Evolutionary conservation across 2,113 vertebrate species (phyloP), one percentile per base, ranked within the genome.

Genomic region (Campylorhamphus procurvoides): DNA sequence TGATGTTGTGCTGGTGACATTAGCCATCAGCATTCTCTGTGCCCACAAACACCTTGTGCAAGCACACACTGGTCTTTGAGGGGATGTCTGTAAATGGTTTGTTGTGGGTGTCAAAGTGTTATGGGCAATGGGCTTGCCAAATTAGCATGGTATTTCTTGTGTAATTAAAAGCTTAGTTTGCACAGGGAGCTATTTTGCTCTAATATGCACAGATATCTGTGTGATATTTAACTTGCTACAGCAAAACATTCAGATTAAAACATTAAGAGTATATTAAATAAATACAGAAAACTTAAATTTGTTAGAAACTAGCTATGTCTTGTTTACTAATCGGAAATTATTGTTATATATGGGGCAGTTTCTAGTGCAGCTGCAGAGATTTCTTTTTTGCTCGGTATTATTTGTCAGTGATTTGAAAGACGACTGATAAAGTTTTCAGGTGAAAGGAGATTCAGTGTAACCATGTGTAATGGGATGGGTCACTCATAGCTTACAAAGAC

Each of bases 401-500:
- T 64, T 94, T 83, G 24, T 46, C 60, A 69, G 69, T 64, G 64
- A 60, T 84, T 86, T 94, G 64, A 82, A 95, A 90, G 81, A 73
- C 18, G 39, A 27, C 35, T 71, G 62, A 60, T 82, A 23, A 59
- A 94, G 60, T 81, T 94, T 81, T 39, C 79, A 72, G 56, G 40
- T 94, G 83, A 83, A 80, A 71, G 47, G 75, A 87, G 46, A 49
- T 59, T 69, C 31, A 13, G 13, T 80, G 64, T 71, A 67, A 67
- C 66, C 10, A 3, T 19, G 17, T n/a, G 25, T 40, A 77, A 50
- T 49, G 47, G 28, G 59, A 86, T 42, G 50, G 73, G 42, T 91
- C 56, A 52, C 69, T 90, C 11, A 5, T 17, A 83, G 39, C 55
- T 84, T 69, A 68, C 42, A 68, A 63, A 94, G 39, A 40, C 35